phyloP scores from a whole-genome alignment of 2,888 invertebrate genomes.

The Aporophyla nigra region DNA sequence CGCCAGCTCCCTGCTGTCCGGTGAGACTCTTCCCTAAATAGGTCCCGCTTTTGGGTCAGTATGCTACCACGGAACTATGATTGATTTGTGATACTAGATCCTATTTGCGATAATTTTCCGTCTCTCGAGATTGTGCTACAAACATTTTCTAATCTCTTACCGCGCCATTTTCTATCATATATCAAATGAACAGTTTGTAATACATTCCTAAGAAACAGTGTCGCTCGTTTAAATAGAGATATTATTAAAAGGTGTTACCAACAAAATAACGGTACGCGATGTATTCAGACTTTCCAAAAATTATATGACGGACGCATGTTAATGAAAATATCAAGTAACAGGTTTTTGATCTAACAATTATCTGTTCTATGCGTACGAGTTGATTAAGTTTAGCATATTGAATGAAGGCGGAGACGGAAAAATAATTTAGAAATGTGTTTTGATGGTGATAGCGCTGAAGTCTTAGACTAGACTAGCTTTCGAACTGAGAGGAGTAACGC shows the following conservation, averaged over 20 bases:
- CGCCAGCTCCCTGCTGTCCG: constrained; percentile 95
- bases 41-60: constrained; percentile 60
- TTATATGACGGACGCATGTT: constrained; percentile 56
- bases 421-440: constrained; percentile 31
- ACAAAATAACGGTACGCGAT: constrained; percentile 59
- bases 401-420: constrained; percentile 6
- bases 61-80: constrained; percentile 29
- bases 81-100: constrained; percentile 35
- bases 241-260: constrained; percentile 52
- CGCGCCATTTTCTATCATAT: constrained; percentile 25
- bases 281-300: constrained; percentile 65
- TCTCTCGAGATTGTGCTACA: constrained; percentile 16
- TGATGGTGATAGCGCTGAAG: constrained; percentile 12
- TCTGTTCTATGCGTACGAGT: constrained; percentile 40
- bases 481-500: constrained; percentile 29
- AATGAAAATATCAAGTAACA: constrained; percentile 63
- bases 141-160: constrained; percentile 49
- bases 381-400: constrained; percentile 37
- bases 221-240: constrained; percentile 49
- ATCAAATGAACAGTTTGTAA: constrained; percentile 21
- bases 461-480: constrained; percentile 32
- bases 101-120: constrained; percentile 27
- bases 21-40: constrained; percentile 84
- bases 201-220: constrained; percentile 29
- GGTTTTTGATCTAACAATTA: constrained; percentile 62